Conservation (phyloP, 1,140 invertebrate genomes). For the Pseudomyrmex gracilis region DNA sequence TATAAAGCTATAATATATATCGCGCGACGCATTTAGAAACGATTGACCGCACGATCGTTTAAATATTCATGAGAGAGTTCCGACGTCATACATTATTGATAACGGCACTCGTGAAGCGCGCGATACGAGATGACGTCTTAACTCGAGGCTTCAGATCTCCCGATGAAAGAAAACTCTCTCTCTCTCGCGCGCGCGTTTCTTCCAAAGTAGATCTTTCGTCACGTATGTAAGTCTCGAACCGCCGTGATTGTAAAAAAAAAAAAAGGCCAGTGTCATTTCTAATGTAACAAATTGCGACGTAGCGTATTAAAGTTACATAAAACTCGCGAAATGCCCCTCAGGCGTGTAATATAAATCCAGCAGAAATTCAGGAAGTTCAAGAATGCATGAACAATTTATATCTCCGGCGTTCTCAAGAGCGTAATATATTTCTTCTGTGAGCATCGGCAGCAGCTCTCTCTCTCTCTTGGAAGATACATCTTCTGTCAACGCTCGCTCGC, state of each 20-base stretch:
- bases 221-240: neutral
- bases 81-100: constrained; percentile 2
- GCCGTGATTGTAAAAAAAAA: constrained; percentile 8
- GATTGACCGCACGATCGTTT: neutral
- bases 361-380: neutral
- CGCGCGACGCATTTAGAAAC: neutral
- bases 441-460: constrained; percentile 1
- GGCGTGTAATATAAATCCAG: neutral
- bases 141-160: neutral
- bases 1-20: constrained; percentile 3
- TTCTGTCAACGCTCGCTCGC: neutral
- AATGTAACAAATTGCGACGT: neutral
- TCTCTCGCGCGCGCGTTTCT: neutral
- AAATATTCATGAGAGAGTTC: neutral
- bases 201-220: constrained; percentile 1
- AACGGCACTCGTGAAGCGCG: neutral
- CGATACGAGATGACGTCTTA: neutral
- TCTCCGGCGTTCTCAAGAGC: neutral
- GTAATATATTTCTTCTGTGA: constrained; percentile 21
- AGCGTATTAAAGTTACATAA: neutral
- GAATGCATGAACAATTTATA: constrained; percentile 19
- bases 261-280: too few relatives aligned
- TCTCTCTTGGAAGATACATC: constrained; percentile 1
- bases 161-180: neutral
- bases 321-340: neutral